Evolutionary conservation across 2,113 vertebrate species (phyloP), one percentile per base, ranked within the genome.

Genomic region (Alces alces): DNA sequence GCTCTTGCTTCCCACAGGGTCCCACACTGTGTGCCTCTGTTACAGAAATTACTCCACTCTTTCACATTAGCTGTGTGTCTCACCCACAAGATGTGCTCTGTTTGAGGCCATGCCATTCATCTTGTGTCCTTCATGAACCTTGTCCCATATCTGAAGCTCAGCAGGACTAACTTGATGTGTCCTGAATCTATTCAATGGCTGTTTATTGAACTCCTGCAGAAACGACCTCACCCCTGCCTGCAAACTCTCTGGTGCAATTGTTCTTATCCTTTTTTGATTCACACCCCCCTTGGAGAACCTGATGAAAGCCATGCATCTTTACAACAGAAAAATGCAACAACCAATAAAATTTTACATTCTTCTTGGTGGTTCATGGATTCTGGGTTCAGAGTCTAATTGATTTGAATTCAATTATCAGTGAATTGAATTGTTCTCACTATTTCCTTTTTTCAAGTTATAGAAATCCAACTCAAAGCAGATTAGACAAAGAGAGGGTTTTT

Each of bases 161-260:
- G 97, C 78, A 30, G 93, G 96, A 6, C 57, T 60, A 47, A 57
- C 60, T 70, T 91, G 90, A 92, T 91, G 73, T 70, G 88, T 60
- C 14, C 76, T 82, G 88, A 94, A 86, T 89, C 73, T 86, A 79
- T 89, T 94, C 94, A 86, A 79, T 82, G 86, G 43, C 93, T 97
- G 86, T 89, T 98, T 91, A 91, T 97, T 97, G 96, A 97, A 73
- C 86, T 98, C 95, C 95, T 78, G 33, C 93, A 64, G 78, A 86
- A 97, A 79, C 21, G 36, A 57, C 87, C 86, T 97, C 86, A 92
- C 91, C 91, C 95, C 66, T 89, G 93, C 88, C 82, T 3, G 14
- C 23, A 93, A 83, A 52, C 91, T 89, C 70, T 70, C 39, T 33
- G 2, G 52, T 78, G 25, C 86, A 87, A 76, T 55, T 92, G 92